Base-by-base conservation (phyloP, 1,140 invertebrate species). In the Drosophila tani region DNA sequence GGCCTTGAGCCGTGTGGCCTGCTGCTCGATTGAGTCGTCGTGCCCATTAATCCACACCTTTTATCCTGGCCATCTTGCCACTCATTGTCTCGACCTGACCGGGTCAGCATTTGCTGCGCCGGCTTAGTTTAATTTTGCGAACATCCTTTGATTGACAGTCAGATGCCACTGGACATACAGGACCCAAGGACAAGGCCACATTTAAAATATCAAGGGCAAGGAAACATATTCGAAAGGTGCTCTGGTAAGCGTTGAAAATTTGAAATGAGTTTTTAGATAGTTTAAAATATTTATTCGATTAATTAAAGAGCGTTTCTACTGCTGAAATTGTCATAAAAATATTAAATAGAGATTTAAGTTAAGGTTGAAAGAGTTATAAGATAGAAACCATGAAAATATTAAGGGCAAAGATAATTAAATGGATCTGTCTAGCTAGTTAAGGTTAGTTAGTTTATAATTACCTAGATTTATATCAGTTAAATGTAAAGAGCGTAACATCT, bases 1-100 rank as follows among this genome's bases (percentile, higher is more conserved):
- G 78, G 59, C 68, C 84, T 75, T 82, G 83, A 17, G 21, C 50
- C 78, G 32, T 68, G 78, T 80, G 65, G 69, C 85, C 84, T 90
- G 85, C 84, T 88, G 85, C 68, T 85, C 82, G 85, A 90, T 90
- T 90, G 85, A 90, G 82, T 68, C 73, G 81, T 68, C 65, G 79
- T 69, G 60, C 57, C 75, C 67, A 79, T 79, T 90, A 91, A 90
- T 82, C 86, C 59, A 66, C 85, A 90, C 84, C 85, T 91, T 90
- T 91, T 45, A 47, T 69, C 38, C 59, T 70, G 84, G n/a, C 58
- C 62, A 66, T 66, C 69, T 46, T 41, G 49, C 40, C 17, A 19
- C 67, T 58, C 40, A 19, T 53, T 64, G 53, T 57, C 38, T 17
- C 29, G 27, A 21, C 24, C 50, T 32, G 73, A 19, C 56, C 73